A percentile compares a stretch with the other conserved stretches of the same genome.
phyloP scores from a whole-genome alignment of 2,797 vertebrate species.

The Pangasius larnaudii region DNA sequence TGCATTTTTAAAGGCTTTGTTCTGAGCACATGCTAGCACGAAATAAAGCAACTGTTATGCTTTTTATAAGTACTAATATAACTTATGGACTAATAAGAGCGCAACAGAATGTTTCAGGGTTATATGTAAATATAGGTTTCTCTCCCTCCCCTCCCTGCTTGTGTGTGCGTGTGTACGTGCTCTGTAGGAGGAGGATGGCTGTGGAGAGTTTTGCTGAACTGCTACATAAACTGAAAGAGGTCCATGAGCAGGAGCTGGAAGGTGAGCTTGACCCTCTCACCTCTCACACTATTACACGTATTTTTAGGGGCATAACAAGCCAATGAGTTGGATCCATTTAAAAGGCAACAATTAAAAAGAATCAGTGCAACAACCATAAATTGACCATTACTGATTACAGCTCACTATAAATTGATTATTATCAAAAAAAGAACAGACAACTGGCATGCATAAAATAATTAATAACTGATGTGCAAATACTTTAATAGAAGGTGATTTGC shows the following conservation, averaged over 20 bases:
- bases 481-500: too few species aligned
- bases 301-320: neutral
- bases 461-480: too few species aligned
- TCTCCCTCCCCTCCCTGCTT: neutral
- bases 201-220: slow-evolving; percentile 85
- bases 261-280: slow-evolving; percentile 60
- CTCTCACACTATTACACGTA: neutral
- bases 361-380: neutral
- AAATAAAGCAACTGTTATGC: neutral
- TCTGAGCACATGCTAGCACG: slow-evolving; percentile 5
- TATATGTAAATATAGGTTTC: neutral
- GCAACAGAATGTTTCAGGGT: neutral
- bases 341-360: neutral
- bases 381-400: neutral
- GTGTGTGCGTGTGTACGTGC: neutral
- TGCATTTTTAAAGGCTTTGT: neutral
- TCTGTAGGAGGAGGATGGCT: slow-evolving; percentile 53
- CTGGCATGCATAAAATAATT: neutral
- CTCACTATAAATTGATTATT: neutral
- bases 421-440: neutral
- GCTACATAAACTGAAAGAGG: slow-evolving; percentile 85
- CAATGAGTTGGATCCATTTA: neutral
- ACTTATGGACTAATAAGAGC: neutral
- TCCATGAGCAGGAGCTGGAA: slow-evolving; percentile 87
- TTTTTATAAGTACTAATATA: neutral